Evolutionary conservation across 2,797 vertebrate species (phyloP).

Genomic region (Vireo griseus): DNA sequence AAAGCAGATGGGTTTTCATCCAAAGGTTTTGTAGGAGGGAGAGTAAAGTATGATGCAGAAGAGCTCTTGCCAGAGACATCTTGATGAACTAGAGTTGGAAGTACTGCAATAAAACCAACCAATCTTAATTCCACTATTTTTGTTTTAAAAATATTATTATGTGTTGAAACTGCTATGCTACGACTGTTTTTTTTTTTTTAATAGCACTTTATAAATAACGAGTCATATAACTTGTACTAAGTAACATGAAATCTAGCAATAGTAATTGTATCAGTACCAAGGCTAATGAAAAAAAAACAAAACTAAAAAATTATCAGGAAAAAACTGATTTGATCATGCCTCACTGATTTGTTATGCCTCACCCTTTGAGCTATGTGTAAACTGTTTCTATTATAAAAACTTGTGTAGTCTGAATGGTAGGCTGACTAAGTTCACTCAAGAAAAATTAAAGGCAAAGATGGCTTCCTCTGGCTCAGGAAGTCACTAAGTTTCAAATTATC

Average conservation of each 20-base stretch:
- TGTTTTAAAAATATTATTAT: neutral
- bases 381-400: neutral
- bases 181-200: neutral
- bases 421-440: neutral
- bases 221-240: neutral
- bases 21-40: neutral
- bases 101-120: neutral
- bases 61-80: neutral
- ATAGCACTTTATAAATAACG: neutral
- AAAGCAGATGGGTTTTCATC: neutral
- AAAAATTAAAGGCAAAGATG: neutral
- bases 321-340: no score
- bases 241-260: neutral
- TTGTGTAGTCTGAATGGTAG: neutral
- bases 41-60: neutral
- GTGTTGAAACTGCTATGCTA: neutral
- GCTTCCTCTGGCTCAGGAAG: neutral
- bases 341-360: neutral
- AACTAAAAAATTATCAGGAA: neutral
- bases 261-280: neutral
- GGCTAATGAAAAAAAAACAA: neutral
- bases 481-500: neutral
- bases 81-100: neutral
- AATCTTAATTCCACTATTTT: neutral
- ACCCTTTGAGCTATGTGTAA: neutral